These are phyloP conservation scores for Microvelia longipes DNA, from an alignment of 1,140 invertebrate genomes.

Conservation along the genomic window DNA sequence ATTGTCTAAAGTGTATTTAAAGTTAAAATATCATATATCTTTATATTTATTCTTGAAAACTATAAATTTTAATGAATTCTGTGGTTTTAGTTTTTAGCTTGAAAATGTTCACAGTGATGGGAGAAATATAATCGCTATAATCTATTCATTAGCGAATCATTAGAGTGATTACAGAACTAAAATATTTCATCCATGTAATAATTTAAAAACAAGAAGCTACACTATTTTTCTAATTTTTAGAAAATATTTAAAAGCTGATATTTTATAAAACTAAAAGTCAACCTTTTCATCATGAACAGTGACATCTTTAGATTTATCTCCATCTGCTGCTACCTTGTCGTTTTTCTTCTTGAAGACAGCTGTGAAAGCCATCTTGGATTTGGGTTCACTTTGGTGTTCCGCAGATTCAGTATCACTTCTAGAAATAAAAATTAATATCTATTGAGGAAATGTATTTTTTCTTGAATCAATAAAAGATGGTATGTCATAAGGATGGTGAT, in stretches of 20 bases:
- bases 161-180: not conserved
- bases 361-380: conserved; percentile 9
- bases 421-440: conserved; percentile 1
- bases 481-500: no score
- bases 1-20: not conserved
- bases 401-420: conserved; percentile 17
- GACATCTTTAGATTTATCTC: not conserved
- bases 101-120: not conserved
- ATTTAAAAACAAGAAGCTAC: no score
- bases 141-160: not conserved
- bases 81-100: not conserved
- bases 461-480: no score
- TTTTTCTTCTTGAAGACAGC: conserved; percentile 12
- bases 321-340: conserved; percentile 2
- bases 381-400: conserved; percentile 1
- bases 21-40: not conserved
- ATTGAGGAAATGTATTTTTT: no score
- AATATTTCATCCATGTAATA: not conserved
- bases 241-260: not conserved
- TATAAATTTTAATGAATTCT: not conserved
- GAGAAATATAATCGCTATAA: not conserved
- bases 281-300: conserved; percentile 9
- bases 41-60: not conserved
- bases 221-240: no score
- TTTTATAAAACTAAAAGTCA: not conserved